Base-by-base conservation (phyloP, 1,140 invertebrate species). In the Anastrepha obliqua region DNA sequence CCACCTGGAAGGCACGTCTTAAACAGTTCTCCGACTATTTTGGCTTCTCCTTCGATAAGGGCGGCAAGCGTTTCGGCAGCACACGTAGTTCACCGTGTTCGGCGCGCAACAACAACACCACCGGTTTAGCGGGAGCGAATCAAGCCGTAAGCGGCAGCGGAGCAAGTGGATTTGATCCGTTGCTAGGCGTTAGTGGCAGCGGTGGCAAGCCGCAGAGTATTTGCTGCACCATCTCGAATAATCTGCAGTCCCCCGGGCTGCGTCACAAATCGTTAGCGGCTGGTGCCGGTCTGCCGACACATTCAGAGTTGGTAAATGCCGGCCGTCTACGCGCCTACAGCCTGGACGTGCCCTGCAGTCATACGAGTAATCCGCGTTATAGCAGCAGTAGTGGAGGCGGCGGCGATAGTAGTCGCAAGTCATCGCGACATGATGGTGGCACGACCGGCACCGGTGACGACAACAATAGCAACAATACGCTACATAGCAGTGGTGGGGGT, bases 11-110 rank as follows among this genome's bases (percentile, higher is more conserved):
- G 42, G 90, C 92, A 9, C 87, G 92, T 7, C 89, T 93, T 47
- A 91, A 91, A 47, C 93, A 93, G 70, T 91, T 93, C 67, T 93
- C 92, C 2, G 92, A 92, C 86, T 92, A 92, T 58, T 93, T 93
- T 44, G 90, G 91, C 89, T 93, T 93, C 70, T 91, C 90, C 74
- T 93, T 93, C 81, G 93, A 93, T 81, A 93, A 93, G 87, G 88
- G 89, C 87, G 90, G 90, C 87, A 93, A 93, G 67, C 91, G 93
- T 47, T 92, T 92, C n/a, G 91, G 90, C 87, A 92, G 91, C 89
- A 91, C 91, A 4, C 91, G 91, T 15, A 93, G 90, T 88, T 92
- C 89, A 87, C 90, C 91, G 7, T 92, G 90, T 86, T 78, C 89
- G 47, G 55, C 88, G 85, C 88, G 88, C 17, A 91, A 91, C 87